A percentile compares a stretch with the other conserved stretches of the same genome.
phyloP scores from a whole-genome alignment of 30 jellyfish, hydroid and myxozoan species.

The Aurelia aurita complex sp. Pacific region DNA sequence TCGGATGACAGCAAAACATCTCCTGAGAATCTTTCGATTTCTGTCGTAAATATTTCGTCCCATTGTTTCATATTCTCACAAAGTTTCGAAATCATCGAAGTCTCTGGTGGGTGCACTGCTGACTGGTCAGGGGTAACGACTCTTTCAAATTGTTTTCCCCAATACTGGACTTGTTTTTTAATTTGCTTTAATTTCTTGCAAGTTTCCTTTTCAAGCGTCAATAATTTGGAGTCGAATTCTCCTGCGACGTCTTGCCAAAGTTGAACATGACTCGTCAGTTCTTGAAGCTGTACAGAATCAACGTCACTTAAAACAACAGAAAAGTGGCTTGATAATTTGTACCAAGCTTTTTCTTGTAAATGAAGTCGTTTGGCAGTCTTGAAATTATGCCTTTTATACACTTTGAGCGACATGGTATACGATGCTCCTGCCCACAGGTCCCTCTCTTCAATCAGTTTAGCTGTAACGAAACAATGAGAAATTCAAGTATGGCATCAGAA shows the following conservation, averaged over 20 bases:
- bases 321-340: slow-evolving; percentile 71
- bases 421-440: slow-evolving; percentile 97
- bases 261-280: slow-evolving; percentile 55
- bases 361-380: slow-evolving; percentile 86
- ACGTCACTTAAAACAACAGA: slow-evolving; percentile 64
- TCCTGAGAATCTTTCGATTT: slow-evolving; percentile 93
- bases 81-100: slow-evolving; percentile 28
- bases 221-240: slow-evolving; percentile 39
- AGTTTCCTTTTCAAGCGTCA: slow-evolving; percentile 59
- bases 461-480: slow-evolving; percentile 15
- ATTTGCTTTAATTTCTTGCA: slow-evolving; percentile 44
- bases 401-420: slow-evolving; percentile 77
- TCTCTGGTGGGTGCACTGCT: slow-evolving; percentile 77
- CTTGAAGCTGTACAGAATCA: slow-evolving; percentile 75
- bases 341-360: slow-evolving; percentile 89
- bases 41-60: slow-evolving; percentile 83
- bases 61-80: slow-evolving; percentile 75
- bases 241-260: slow-evolving; percentile 84
- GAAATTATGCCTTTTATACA: slow-evolving; percentile 72
- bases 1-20: slow-evolving; percentile 85
- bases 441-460: slow-evolving; percentile 81
- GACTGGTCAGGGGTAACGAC: slow-evolving; percentile 91
- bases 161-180: slow-evolving; percentile 32
- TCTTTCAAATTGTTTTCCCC: slow-evolving; percentile 72
- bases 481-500: neutral